phyloP scores from a whole-genome alignment of 92 coral and sea anemone species.

The Paragorgia papillata region DNA sequence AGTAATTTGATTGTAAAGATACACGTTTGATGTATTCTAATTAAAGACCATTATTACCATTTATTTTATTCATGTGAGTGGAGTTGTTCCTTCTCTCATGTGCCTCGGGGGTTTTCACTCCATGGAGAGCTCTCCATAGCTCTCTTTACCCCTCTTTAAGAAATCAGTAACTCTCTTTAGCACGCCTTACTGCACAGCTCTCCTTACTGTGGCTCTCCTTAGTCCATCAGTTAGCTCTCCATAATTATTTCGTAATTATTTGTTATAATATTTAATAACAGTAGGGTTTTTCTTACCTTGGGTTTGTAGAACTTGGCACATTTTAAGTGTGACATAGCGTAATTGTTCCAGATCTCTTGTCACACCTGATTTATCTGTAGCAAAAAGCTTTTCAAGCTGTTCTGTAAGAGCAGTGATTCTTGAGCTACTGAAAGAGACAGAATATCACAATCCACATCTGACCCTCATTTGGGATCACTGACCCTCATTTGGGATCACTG shows the following conservation, averaged over 20 bases:
- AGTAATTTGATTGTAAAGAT: too few relatives aligned
- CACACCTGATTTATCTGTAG: slow-evolving; percentile 71
- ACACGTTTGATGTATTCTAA: too few relatives aligned
- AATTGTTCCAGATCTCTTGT: slow-evolving; percentile 83
- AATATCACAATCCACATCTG: background rate
- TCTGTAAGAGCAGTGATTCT: slow-evolving; percentile 85
- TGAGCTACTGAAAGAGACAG: slow-evolving; percentile 55
- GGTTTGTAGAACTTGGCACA: slow-evolving; percentile 86
- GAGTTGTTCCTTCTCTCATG: too few relatives aligned
- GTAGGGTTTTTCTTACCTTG: slow-evolving; percentile 93
- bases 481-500: background rate
- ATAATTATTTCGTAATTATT: background rate
- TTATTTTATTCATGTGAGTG: too few relatives aligned
- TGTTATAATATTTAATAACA: background rate
- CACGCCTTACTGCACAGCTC: too few relatives aligned
- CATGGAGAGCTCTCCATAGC: too few relatives aligned
- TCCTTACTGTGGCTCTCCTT: too few relatives aligned
- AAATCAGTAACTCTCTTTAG: too few relatives aligned
- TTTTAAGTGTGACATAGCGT: slow-evolving; percentile 90
- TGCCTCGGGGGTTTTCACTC: too few relatives aligned
- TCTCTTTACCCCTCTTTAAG: too few relatives aligned
- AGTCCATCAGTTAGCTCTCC: background rate
- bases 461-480: background rate
- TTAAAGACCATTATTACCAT: too few relatives aligned
- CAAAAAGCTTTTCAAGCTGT: slow-evolving; percentile 83